Conservation (phyloP, 2,113 vertebrate species). For the Mobula hypostoma region DNA sequence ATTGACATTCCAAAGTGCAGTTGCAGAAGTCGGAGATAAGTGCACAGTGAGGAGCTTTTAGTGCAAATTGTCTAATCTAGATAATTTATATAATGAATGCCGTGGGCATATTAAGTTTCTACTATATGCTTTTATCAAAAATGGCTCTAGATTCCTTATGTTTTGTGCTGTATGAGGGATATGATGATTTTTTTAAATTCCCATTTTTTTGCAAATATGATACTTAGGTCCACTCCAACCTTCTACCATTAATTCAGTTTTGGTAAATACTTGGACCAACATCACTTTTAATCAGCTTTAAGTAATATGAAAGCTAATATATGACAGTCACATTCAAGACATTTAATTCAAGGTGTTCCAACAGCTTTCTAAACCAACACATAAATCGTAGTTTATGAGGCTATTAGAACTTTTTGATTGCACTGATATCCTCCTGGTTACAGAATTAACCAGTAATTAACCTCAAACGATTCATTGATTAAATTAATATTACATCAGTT, state of each 20-base stretch:
- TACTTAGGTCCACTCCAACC: neutral
- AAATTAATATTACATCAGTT: neutral
- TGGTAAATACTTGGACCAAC: neutral
- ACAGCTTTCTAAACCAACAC: constrained; percentile 1
- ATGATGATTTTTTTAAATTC: neutral
- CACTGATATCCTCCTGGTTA: neutral
- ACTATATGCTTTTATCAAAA: neutral
- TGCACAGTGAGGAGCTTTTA: neutral
- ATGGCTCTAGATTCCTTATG: neutral
- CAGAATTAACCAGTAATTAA: constrained; percentile 1
- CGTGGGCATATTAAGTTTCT: neutral
- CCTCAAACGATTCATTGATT: neutral
- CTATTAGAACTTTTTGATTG: neutral
- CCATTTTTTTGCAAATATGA: neutral
- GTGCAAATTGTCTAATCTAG: neutral
- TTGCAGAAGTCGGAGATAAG: too few species aligned
- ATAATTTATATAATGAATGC: neutral
- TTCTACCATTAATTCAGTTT: neutral
- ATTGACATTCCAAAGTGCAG: too few species aligned
- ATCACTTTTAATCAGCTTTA: neutral
- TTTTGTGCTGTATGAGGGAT: neutral
- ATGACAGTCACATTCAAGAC: neutral
- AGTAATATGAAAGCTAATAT: neutral
- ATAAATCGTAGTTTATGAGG: neutral
- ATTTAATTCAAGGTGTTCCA: neutral